Conservation (phyloP, 1,140 invertebrate species). For the Eumeta japonica region DNA sequence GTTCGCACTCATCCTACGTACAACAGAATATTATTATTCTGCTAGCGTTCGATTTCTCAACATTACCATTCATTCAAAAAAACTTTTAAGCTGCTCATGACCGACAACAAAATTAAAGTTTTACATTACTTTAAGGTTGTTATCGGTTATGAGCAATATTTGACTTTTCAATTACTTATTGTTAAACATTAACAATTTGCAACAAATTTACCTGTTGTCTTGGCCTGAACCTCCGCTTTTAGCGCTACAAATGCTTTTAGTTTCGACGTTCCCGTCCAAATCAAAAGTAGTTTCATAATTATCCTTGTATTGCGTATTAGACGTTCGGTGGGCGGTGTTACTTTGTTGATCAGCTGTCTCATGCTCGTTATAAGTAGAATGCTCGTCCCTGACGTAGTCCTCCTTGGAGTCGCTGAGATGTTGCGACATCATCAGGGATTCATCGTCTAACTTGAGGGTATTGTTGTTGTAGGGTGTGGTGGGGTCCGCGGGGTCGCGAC, state of each 20-base stretch:
- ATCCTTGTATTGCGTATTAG: slow-evolving; percentile 55
- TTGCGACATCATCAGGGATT: slow-evolving; percentile 47
- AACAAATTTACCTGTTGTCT: slow-evolving; percentile 61
- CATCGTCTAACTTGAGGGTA: slow-evolving; percentile 48
- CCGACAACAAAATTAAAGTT: too few relatives aligned
- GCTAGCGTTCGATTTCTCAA: too few relatives aligned
- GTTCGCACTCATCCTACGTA: slow-evolving; percentile 14
- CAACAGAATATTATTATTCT: too few relatives aligned
- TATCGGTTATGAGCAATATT: too few relatives aligned
- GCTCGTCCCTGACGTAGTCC: slow-evolving; percentile 39
- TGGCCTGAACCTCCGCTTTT: slow-evolving; percentile 68
- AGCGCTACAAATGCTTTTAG: slow-evolving; percentile 64
- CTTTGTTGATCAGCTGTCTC: slow-evolving; percentile 22
- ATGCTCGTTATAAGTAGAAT: slow-evolving; percentile 38
- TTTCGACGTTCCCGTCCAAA: slow-evolving; percentile 80
- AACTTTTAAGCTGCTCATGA: too few relatives aligned
- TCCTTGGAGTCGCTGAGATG: slow-evolving; percentile 44
- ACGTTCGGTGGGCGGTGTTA: slow-evolving; percentile 18
- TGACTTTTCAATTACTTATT: too few relatives aligned
- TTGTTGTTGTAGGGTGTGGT: slow-evolving; percentile 48
- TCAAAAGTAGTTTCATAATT: slow-evolving; percentile 84
- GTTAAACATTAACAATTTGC: too few relatives aligned
- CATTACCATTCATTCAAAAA: too few relatives aligned
- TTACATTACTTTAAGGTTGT: too few relatives aligned
- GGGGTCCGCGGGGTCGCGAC: slow-evolving; percentile 26